Conservation (phyloP, 2,888 invertebrate species). For the Apoderus coryli region DNA sequence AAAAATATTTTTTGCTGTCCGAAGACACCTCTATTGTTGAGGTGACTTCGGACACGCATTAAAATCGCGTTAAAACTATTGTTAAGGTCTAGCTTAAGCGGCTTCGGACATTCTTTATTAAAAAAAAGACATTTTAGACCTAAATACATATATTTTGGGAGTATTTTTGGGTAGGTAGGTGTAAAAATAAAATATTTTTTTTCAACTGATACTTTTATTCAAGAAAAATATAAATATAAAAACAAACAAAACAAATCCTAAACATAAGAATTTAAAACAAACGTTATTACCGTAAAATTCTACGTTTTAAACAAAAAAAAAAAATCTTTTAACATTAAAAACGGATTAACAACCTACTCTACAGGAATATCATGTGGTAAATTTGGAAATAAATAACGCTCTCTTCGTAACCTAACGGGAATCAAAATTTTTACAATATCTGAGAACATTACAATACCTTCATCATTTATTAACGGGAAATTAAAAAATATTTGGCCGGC, state of each 20-base stretch:
- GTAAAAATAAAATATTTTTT: neutral
- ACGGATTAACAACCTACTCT: slow-evolving; percentile 1
- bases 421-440: neutral
- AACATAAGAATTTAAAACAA: neutral
- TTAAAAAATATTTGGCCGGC: neutral
- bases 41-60: slow-evolving; percentile 1
- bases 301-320: neutral
- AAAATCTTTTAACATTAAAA: neutral
- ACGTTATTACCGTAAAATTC: too few species aligned
- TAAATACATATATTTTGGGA: neutral
- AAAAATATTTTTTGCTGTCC: too few species aligned
- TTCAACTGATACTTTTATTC: neutral
- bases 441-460: neutral
- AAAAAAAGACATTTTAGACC: too few species aligned
- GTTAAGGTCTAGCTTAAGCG: neutral
- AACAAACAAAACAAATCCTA: neutral
- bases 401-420: neutral
- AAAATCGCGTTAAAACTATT: neutral
- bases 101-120: too few species aligned
- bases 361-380: neutral
- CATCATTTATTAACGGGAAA: slow-evolving; percentile 1
- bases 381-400: neutral
- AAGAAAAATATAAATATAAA: neutral
- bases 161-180: neutral
- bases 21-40: too few species aligned